phyloP scores from a whole-genome alignment of 2,797 vertebrate species.

The Sebastes melanostomus region DNA sequence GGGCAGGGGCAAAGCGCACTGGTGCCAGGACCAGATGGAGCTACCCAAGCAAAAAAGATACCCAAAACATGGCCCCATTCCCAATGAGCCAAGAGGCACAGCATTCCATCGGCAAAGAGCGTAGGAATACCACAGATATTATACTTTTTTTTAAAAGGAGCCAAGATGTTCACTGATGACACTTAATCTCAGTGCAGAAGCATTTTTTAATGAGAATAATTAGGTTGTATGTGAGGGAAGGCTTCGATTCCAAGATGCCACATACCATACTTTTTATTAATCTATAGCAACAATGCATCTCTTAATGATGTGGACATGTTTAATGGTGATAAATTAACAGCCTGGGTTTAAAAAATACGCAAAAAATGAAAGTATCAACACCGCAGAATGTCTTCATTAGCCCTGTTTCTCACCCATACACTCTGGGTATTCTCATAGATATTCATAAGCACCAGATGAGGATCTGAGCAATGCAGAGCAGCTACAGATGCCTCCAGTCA shows the following conservation, averaged over 20 bases:
- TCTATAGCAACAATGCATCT: slow-evolving; percentile 37
- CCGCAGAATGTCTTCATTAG: slow-evolving; percentile 76
- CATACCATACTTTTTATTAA: slow-evolving; percentile 33
- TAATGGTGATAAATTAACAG: slow-evolving; percentile 43
- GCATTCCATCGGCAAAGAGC: slow-evolving; percentile 66
- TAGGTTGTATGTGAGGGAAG: background rate
- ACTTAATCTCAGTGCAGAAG: slow-evolving; percentile 25
- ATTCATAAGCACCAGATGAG: slow-evolving; percentile 77
- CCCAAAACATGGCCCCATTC: slow-evolving; percentile 71
- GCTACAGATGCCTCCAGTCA: slow-evolving; percentile 75
- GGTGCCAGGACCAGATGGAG: slow-evolving; percentile 79
- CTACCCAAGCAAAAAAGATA: slow-evolving; percentile 75
- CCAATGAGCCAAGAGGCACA: slow-evolving; percentile 69
- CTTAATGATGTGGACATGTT: slow-evolving; percentile 49
- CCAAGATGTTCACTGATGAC: slow-evolving; percentile 52
- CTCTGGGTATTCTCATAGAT: slow-evolving; percentile 68
- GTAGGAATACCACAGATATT: slow-evolving; percentile 58
- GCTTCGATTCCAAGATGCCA: slow-evolving; percentile 7
- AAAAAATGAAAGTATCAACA: slow-evolving; percentile 35
- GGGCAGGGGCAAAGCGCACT: slow-evolving; percentile 73
- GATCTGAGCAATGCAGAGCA: slow-evolving; percentile 72
- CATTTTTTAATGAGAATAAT: slow-evolving; percentile 60
- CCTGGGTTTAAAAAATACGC: slow-evolving; percentile 8
- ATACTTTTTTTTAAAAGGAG: slow-evolving; percentile 36
- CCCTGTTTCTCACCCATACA: slow-evolving; percentile 61